These are phyloP conservation scores for Galemys pyrenaicus DNA, from an alignment of 2,113 vertebrate species.

Conservation along the genomic window DNA sequence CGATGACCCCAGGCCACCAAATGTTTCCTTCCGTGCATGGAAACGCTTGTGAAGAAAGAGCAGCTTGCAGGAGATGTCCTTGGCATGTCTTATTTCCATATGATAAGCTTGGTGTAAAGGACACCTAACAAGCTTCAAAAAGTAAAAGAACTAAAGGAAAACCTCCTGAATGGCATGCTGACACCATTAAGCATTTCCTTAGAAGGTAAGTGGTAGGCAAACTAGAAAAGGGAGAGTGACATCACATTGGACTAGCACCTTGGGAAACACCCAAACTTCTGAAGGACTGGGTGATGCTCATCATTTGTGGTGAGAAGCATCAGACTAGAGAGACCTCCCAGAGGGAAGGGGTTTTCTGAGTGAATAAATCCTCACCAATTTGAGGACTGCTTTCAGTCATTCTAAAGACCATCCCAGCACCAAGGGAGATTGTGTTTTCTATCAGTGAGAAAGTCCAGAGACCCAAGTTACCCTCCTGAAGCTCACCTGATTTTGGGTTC, in stretches of 20 bases:
- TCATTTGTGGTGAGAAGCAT: not conserved
- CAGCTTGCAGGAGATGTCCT: slow-evolving; percentile 60
- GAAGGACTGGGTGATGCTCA: not conserved
- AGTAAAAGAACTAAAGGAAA: not conserved
- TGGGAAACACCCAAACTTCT: not conserved
- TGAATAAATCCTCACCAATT: not conserved
- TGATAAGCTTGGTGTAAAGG: slow-evolving; percentile 66
- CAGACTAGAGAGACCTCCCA: not conserved
- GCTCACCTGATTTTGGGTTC: not conserved
- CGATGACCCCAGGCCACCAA: not conserved
- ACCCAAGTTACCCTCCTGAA: not conserved
- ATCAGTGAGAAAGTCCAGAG: not conserved
- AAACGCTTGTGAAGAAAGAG: not conserved
- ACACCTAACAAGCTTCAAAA: slow-evolving; percentile 49
- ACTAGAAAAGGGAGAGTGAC: not conserved
- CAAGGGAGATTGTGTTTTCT: not conserved
- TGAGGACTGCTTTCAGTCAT: not conserved
- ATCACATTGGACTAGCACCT: not conserved
- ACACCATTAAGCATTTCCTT: slow-evolving; percentile 54
- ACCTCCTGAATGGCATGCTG: slow-evolving; percentile 38
- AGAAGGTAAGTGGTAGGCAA: not conserved
- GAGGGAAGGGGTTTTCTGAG: not conserved
- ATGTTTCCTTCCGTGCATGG: not conserved
- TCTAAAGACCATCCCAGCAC: not conserved
- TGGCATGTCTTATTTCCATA: slow-evolving; percentile 23